A percentile compares a stretch with the other conserved stretches of the same genome.
phyloP scores from a whole-genome alignment of 35 echinoderm and acorn worm species.

The Strongylocentrotus purpuratus region DNA sequence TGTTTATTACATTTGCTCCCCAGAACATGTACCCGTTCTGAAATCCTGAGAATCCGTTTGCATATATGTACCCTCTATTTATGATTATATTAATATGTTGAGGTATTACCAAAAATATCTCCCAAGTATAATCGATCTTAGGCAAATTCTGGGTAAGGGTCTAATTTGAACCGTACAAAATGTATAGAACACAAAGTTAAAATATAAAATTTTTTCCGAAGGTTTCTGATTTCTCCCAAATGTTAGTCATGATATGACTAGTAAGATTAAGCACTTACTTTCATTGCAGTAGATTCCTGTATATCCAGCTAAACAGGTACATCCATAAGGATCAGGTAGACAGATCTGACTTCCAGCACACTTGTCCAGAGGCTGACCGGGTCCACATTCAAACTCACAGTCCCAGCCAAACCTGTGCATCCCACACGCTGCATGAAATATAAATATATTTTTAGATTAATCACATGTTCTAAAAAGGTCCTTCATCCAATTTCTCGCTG shows the following conservation, averaged over 20 bases:
- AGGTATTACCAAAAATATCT: background rate
- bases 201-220: background rate
- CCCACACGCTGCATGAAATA: constrained; percentile 46
- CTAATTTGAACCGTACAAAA: background rate
- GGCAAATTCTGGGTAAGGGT: background rate
- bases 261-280: constrained; percentile 6
- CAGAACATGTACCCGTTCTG: too few relatives aligned
- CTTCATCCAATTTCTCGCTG: background rate
- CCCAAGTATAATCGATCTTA: background rate
- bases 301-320: constrained; percentile 51
- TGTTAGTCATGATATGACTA: background rate
- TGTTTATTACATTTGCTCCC: too few relatives aligned
- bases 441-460: background rate
- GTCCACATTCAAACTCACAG: constrained; percentile 51
- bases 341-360: constrained; percentile 55
- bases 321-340: constrained; percentile 72
- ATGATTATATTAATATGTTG: background rate
- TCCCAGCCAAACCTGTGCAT: constrained; percentile 39
- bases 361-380: background rate
- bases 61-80: too few relatives aligned
- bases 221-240: background rate
- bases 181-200: background rate
- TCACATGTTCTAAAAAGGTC: background rate
- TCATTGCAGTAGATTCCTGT: constrained; percentile 39
- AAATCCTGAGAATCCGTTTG: background rate